phyloP scores from a whole-genome alignment of 2,113 vertebrate species.

The Conger conger region DNA sequence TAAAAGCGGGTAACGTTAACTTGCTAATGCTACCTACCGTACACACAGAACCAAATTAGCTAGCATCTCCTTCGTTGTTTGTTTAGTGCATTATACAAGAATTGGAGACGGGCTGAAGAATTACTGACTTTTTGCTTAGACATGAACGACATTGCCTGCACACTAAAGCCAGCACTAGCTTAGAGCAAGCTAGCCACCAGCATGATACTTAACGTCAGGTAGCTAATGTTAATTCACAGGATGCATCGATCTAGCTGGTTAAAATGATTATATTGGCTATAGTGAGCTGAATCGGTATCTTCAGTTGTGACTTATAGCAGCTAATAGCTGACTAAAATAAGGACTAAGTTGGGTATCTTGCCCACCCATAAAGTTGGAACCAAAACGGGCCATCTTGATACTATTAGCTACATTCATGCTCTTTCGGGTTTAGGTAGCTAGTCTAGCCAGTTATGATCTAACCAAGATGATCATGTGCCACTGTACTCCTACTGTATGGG shows the following conservation, averaged over 20 bases:
- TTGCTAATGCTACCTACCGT: constrained; percentile 45
- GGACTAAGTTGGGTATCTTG: neutral
- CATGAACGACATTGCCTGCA: neutral
- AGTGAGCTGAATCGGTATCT: too few species aligned
- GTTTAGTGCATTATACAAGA: neutral
- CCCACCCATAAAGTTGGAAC: neutral
- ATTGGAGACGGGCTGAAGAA: neutral
- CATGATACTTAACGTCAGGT: neutral
- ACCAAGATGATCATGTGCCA: neutral
- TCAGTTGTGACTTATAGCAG: neutral
- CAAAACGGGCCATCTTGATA: neutral
- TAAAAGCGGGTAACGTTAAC: constrained; percentile 3
- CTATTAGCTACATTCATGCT: neutral
- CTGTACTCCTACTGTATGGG: neutral
- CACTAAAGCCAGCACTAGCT: neutral
- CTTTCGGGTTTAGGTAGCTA: neutral
- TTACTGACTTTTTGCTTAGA: neutral
- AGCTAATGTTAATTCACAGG: neutral
- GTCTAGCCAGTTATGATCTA: neutral
- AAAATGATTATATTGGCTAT: too few species aligned
- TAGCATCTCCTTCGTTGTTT: neutral
- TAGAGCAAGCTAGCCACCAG: neutral
- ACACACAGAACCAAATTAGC: neutral
- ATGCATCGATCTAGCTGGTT: neutral
- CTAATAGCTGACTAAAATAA: neutral